A percentile compares a stretch with the other conserved stretches of the same genome.
Evolutionary conservation across 2,113 vertebrate genomes (phyloP).

Genomic region (Oceanodroma tethys): DNA sequence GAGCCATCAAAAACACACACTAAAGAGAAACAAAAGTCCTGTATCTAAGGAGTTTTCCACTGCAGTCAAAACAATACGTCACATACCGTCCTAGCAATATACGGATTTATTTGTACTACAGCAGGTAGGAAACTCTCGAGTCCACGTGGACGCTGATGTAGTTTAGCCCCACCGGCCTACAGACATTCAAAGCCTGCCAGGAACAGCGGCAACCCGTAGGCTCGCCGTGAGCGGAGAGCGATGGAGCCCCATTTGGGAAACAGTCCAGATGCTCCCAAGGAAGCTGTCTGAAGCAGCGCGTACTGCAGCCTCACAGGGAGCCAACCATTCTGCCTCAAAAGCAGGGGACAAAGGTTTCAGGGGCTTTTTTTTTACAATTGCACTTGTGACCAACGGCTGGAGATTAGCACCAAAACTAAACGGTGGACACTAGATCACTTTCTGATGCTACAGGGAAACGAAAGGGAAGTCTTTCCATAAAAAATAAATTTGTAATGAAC

Average conservation of each 20-base stretch:
- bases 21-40: constrained; percentile 17
- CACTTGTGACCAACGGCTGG: neutral
- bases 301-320: neutral
- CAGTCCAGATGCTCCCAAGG: neutral
- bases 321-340: neutral
- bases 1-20: constrained; percentile 26
- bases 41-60: neutral
- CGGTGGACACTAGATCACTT: neutral
- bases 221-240: neutral
- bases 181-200: neutral
- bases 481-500: neutral
- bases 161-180: neutral
- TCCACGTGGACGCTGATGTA: neutral
- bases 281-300: neutral
- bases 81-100: neutral
- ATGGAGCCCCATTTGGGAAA: neutral
- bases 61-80: neutral
- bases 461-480: neutral
- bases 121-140: neutral
- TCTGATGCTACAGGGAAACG: neutral
- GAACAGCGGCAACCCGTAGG: neutral
- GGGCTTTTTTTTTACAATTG: neutral
- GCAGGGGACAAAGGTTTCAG: neutral
- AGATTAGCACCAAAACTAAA: neutral
- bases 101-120: neutral